Base-by-base conservation (phyloP, 2,888 invertebrate species). In the Ectemnius continuus region DNA sequence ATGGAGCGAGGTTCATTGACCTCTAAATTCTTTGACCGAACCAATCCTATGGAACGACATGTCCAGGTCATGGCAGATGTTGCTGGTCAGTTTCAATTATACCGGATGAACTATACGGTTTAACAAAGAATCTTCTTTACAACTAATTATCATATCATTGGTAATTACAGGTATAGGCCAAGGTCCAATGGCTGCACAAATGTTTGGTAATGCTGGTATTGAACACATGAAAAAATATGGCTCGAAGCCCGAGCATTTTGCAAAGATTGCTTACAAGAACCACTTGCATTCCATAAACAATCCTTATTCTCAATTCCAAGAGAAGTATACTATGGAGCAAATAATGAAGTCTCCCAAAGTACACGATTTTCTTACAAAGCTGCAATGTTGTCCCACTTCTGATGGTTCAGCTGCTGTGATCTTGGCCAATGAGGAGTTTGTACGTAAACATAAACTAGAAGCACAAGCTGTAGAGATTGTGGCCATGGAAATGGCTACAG, bases 141-240 rank as follows among this genome's bases (percentile, higher is more conserved):
- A 48, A 6, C 36, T 59, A 60, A 16, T 61, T 68, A 16, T 20
- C 28, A 61, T 6, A 52, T n/a, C 18, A 26, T 8, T 2, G 36
- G 8, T 20, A 45, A 57, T 82, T 75, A 5, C 26, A 90, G 90
- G 88, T 2, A 92, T 99, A 0, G 94, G 95, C 48, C 93, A 94
- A 14, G 94, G 96, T 0, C 99, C 99, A 0, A 93, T 99, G 84
- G 95, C 98, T 0, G 96, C 98, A 0, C 99, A 99, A 91, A 94
- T 98, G 92, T 99, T 99, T 91, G 99, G 98, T 45, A 98, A 98
- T 91, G 99, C 99, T 66, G 99, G 96, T 13, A 92, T 94, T 61
- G 99, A 99, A 88, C 99, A 99, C 88, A 99, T 98, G 97, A 94
- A 96, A 87, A 97, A 96, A 91, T 99, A 98, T 91, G 99, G 98